These are phyloP conservation scores for Phlogophora meticulosa DNA, from an alignment of 2,888 invertebrate genomes.

Conservation along the genomic window DNA sequence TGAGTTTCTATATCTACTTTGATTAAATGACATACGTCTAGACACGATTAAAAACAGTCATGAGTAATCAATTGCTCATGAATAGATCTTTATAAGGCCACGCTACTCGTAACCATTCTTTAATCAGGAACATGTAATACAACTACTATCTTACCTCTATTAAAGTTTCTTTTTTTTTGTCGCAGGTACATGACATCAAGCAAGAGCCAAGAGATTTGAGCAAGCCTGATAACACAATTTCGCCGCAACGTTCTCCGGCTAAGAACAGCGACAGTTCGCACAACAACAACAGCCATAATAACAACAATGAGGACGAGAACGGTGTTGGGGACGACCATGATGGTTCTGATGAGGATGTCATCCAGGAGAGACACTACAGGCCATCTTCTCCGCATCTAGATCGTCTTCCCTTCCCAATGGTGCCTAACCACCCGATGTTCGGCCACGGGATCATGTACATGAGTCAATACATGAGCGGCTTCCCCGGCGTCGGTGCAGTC, in stretches of 20 bases:
- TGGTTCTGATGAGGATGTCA: slow-evolving; percentile 87
- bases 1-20: slow-evolving; percentile 63
- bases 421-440: slow-evolving; percentile 96
- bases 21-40: neutral
- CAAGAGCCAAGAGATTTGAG: slow-evolving; percentile 89
- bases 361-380: slow-evolving; percentile 85
- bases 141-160: neutral
- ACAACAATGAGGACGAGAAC: slow-evolving; percentile 88
- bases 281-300: slow-evolving; percentile 86
- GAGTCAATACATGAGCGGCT: slow-evolving; percentile 95
- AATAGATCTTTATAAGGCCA: slow-evolving; percentile 5
- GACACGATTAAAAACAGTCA: neutral
- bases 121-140: neutral
- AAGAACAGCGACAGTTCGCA: slow-evolving; percentile 90
- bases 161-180: slow-evolving; percentile 58
- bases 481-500: slow-evolving; percentile 89
- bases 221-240: slow-evolving; percentile 81
- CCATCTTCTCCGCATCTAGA: slow-evolving; percentile 86
- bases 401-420: slow-evolving; percentile 94
- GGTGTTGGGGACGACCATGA: slow-evolving; percentile 89
- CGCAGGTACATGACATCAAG: slow-evolving; percentile 90
- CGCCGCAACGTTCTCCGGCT: slow-evolving; percentile 90
- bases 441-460: slow-evolving; percentile 97
- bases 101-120: neutral
- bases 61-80: slow-evolving; percentile 5